These are phyloP conservation scores for Rhinopomastus cyanomelas DNA, from an alignment of 2,113 vertebrate genomes.

Conservation along the genomic window DNA sequence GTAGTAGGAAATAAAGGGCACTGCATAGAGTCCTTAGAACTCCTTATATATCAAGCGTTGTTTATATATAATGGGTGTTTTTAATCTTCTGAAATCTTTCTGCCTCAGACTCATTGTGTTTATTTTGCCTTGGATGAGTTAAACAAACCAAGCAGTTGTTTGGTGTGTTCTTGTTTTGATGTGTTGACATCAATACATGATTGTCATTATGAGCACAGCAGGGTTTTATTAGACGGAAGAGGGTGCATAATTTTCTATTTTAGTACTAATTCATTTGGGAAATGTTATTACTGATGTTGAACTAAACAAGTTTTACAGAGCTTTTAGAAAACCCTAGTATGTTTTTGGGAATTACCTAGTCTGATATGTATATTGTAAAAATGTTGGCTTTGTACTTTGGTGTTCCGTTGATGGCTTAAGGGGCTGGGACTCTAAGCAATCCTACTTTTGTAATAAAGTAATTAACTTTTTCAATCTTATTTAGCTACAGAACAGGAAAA, in stretches of 20 bases:
- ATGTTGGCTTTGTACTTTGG: background rate
- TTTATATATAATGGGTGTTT: background rate
- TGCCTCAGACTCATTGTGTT: background rate
- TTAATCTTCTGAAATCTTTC: background rate
- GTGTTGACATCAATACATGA: background rate
- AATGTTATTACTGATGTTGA: no score
- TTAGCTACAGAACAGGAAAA: no score
- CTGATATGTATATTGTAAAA: background rate
- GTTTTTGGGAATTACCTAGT: background rate
- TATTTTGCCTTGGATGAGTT: background rate
- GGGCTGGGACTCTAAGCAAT: background rate
- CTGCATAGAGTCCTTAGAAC: background rate
- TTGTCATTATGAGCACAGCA: fast-evolving
- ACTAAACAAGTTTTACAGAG: no score
- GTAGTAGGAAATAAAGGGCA: background rate
- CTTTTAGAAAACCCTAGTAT: no score
- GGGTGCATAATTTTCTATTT: background rate
- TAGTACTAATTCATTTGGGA: background rate
- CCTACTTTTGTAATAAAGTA: background rate
- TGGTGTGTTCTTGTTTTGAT: fast-evolving
- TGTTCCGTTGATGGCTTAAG: background rate
- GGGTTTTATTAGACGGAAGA: background rate
- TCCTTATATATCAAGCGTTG: background rate
- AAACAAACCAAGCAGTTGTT: background rate
- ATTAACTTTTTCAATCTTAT: background rate